phyloP scores from a whole-genome alignment of 2,888 invertebrate genomes.

The Hoplodrina ambigua region DNA sequence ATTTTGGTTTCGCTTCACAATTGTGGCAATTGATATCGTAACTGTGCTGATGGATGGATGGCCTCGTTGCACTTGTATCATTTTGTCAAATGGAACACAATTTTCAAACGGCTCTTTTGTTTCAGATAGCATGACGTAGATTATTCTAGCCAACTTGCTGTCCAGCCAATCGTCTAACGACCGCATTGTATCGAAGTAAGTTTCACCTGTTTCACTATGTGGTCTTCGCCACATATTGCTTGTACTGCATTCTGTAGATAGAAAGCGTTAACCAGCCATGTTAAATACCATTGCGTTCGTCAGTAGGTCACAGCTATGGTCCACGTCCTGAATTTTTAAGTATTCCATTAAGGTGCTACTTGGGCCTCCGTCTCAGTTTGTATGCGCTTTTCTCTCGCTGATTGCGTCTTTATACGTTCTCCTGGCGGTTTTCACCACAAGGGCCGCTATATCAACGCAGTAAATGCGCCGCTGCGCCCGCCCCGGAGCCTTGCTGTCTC shows the following conservation, averaged over 20 bases:
- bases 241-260: constrained; percentile 44
- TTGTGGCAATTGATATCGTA: constrained; percentile 66
- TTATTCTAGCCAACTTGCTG: constrained; percentile 55
- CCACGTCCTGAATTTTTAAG: constrained; percentile 88
- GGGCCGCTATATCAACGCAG: constrained; percentile 73
- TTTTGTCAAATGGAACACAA: constrained; percentile 45
- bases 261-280: constrained; percentile 62
- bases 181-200: constrained; percentile 53
- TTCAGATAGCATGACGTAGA: constrained; percentile 81
- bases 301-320: constrained; percentile 81
- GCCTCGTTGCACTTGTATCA: constrained; percentile 60
- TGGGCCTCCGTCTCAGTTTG: constrained; percentile 70
- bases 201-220: constrained; percentile 35
- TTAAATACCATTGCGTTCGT: constrained; percentile 66
- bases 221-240: constrained; percentile 32
- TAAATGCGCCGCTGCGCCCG: constrained; percentile 75
- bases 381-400: constrained; percentile 85
- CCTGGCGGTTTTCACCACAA: constrained; percentile 77
- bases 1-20: constrained; percentile 65
- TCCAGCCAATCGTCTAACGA: constrained; percentile 35
- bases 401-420: constrained; percentile 89
- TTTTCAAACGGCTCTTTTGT: constrained; percentile 67
- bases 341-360: constrained; percentile 81
- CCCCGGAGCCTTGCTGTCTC: constrained; percentile 56
- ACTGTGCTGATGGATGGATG: constrained; percentile 64